These are phyloP conservation scores for Astropecten irregularis DNA, from an alignment of 53 echinoderm and acorn worm genomes.

Conservation along the genomic window DNA sequence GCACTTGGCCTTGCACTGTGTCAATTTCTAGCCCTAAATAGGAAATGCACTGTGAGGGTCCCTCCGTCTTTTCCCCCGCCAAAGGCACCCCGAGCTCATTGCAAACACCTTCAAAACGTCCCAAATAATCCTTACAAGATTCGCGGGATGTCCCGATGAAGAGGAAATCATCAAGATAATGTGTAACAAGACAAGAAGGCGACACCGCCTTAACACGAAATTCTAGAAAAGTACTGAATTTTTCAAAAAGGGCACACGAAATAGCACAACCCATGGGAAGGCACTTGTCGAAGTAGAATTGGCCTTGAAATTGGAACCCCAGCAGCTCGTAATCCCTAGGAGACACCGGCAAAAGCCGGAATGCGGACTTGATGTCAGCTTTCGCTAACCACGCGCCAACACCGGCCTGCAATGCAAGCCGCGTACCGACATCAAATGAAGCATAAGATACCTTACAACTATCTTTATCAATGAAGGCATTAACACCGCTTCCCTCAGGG, in stretches of 20 bases:
- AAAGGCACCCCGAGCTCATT: background rate
- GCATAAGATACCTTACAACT: background rate
- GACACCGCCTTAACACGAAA: background rate
- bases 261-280: conserved; percentile 57
- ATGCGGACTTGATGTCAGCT: conserved; percentile 52
- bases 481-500: background rate
- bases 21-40: background rate
- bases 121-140: background rate
- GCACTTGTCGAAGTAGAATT: conserved; percentile 56
- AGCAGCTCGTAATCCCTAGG: conserved; percentile 44
- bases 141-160: background rate
- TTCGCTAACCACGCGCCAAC: conserved; percentile 19
- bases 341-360: conserved; percentile 41
- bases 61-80: background rate
- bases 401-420: too few species aligned
- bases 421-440: background rate
- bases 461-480: conserved; percentile 3
- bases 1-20: background rate
- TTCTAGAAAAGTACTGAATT: conserved; percentile 22
- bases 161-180: conserved; percentile 11
- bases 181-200: background rate
- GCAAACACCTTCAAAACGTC: background rate
- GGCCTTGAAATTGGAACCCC: conserved; percentile 9
- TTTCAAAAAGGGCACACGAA: conserved; percentile 42
- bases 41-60: background rate